A percentile compares a stretch with the other conserved stretches of the same genome.
phyloP scores from a whole-genome alignment of 2,888 invertebrate species.

The Hedychridium roseum region DNA sequence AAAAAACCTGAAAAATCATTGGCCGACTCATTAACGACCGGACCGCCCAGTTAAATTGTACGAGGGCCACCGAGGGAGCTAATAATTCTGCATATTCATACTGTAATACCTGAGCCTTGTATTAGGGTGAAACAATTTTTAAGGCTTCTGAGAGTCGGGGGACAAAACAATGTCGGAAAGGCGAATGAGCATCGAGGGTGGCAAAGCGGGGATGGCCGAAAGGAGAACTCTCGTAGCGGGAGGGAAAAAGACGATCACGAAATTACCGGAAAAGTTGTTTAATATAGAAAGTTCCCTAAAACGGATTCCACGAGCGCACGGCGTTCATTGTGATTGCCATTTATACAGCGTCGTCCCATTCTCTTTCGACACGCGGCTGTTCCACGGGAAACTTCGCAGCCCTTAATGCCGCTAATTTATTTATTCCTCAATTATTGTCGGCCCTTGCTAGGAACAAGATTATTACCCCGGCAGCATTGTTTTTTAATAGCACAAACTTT shows the following conservation, averaged over 20 bases:
- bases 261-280: slow-evolving; percentile 55
- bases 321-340: slow-evolving; percentile 43
- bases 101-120: neutral
- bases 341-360: slow-evolving; percentile 21
- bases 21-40: no score
- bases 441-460: no score
- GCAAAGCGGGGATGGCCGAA: slow-evolving; percentile 11
- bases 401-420: slow-evolving; percentile 48
- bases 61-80: neutral
- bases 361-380: slow-evolving; percentile 3
- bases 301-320: slow-evolving; percentile 19
- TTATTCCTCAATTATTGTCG: slow-evolving; percentile 50
- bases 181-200: neutral
- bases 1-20: no score
- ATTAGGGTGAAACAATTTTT: no score
- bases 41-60: no score
- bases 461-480: no score
- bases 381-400: slow-evolving; percentile 29
- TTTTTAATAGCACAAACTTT: no score
- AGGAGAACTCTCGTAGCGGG: slow-evolving; percentile 2
- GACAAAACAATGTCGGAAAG: no score
- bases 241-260: slow-evolving; percentile 27
- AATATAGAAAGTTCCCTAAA: slow-evolving; percentile 51
- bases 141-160: no score
- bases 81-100: no score